These are phyloP conservation scores for Chloromyia formosa DNA, from an alignment of 2,888 invertebrate species.

Conservation along the genomic window DNA sequence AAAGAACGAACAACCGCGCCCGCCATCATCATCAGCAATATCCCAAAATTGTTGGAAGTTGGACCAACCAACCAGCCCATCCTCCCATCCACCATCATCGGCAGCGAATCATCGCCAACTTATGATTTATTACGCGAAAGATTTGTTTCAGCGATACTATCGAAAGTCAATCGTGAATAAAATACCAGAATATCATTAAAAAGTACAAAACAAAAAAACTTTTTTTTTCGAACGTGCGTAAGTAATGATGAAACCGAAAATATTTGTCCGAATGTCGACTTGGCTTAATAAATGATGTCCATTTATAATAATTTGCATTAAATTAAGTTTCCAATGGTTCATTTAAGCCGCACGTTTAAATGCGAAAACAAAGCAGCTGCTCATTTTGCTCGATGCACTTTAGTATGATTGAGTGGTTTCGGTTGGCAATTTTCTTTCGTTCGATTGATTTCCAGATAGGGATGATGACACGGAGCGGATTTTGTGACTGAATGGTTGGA, in stretches of 20 bases:
- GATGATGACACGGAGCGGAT: background rate
- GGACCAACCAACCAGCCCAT: background rate
- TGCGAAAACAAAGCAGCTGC: constrained; percentile 24
- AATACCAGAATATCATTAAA: too few species aligned
- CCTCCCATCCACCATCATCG: background rate
- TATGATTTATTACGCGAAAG: constrained; percentile 40
- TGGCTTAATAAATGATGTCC: constrained; percentile 30
- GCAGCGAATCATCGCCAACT: constrained; percentile 18
- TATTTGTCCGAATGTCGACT: constrained; percentile 25
- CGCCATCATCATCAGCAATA: too few species aligned
- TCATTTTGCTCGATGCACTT: constrained; percentile 4
- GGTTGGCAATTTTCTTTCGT: constrained; percentile 15
- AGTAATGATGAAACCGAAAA: constrained; percentile 15
- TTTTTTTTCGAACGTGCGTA: too few species aligned
- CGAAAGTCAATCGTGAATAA: constrained; percentile 25
- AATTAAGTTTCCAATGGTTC: constrained; percentile 35
- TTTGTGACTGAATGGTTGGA: background rate
- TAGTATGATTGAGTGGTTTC: constrained; percentile 31
- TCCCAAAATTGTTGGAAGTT: background rate
- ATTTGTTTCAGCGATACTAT: constrained; percentile 33
- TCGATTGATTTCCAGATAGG: constrained; percentile 25
- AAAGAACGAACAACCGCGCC: background rate
- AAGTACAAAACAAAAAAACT: too few species aligned
- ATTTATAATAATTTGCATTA: constrained; percentile 41
- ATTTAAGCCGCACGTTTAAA: constrained; percentile 21